Conservation (phyloP, 2,888 invertebrate species). For the Neria commutata region DNA sequence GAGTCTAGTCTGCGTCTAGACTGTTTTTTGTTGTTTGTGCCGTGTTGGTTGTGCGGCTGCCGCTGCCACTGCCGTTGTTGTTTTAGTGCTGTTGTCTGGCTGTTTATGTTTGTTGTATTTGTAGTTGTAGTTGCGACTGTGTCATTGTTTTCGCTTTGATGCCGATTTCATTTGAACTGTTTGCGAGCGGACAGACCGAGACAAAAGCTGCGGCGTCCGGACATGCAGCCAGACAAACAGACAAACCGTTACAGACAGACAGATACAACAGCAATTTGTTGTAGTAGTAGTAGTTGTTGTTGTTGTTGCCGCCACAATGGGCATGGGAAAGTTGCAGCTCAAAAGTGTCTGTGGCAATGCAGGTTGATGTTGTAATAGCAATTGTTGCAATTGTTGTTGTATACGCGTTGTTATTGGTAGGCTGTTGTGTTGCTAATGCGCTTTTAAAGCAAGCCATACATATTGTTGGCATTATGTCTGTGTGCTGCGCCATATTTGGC, state of each 20-base stretch:
- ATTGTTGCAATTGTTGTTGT: constrained; percentile 24
- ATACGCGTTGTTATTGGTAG: constrained; percentile 1
- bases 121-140: constrained; percentile 39
- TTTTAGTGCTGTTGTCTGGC: too few species aligned
- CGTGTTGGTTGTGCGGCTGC: constrained; percentile 33
- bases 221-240: neutral
- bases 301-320: neutral
- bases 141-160: constrained; percentile 58
- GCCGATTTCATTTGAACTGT: constrained; percentile 55
- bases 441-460: neutral
- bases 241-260: constrained; percentile 6
- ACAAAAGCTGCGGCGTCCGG: neutral
- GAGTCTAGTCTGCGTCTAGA: constrained; percentile 63
- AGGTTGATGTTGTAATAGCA: constrained; percentile 5
- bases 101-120: constrained; percentile 9
- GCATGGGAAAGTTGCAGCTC: neutral
- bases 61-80: constrained; percentile 23
- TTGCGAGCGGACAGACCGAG: constrained; percentile 24
- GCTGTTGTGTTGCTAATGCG: constrained; percentile 4
- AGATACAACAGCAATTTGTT: neutral
- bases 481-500: constrained; percentile 18
- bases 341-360: too few species aligned
- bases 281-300: constrained; percentile 10
- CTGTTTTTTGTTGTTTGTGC: constrained; percentile 51
- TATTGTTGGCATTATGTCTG: neutral